Base-by-base conservation (phyloP, 2,113 vertebrate genomes). In the Aythya baeri region DNA sequence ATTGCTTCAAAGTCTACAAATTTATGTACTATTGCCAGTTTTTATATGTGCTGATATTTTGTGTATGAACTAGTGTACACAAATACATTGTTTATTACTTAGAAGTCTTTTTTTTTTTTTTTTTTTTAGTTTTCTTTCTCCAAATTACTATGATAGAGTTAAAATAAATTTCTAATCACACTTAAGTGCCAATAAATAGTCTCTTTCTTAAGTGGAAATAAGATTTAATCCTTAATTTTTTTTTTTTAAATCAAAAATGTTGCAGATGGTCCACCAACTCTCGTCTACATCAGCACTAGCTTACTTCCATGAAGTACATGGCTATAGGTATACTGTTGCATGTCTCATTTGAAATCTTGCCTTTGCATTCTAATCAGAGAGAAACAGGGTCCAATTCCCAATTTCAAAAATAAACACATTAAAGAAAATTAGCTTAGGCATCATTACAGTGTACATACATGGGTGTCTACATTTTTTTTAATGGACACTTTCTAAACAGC, bases 381-480 rank as follows among this genome's bases (percentile, higher is more conserved):
- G 62, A 81, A 96, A 91, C 13, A 86, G 32, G 57, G 46, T 76
- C 62, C 74, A 95, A 89, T 85, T 91, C 85, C 84, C 92, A 67
- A 78, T 92, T 58, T 95, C 71, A 94, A 92, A 96, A 97, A 95
- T 93, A 88, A 97, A 96, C 86, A 83, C 93, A 95, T 93, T 86
- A 91, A 88, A 85, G 77, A 79, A 96, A 92, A 95, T 96, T 84
- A 91, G 94, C 87, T 91, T 86, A 95, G 65, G 79, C 88, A 83
- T 94, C 87, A 87, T 96, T 85, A 93, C 88, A 85, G 78, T 88
- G 86, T 86, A 83, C 74, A 84, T 95, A 88, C 89, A 88, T 43
- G 36, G 80, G 55, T 55, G 72, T 85, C 72, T 63, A 92, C 85
- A 82, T 88, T 81, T 77, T 93, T 76, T 76, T 83, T 66, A 88